A percentile compares a stretch with the other conserved stretches of the same genome.
phyloP scores from a whole-genome alignment of 2,888 invertebrate genomes.

The Nemotelus pantherinus region DNA sequence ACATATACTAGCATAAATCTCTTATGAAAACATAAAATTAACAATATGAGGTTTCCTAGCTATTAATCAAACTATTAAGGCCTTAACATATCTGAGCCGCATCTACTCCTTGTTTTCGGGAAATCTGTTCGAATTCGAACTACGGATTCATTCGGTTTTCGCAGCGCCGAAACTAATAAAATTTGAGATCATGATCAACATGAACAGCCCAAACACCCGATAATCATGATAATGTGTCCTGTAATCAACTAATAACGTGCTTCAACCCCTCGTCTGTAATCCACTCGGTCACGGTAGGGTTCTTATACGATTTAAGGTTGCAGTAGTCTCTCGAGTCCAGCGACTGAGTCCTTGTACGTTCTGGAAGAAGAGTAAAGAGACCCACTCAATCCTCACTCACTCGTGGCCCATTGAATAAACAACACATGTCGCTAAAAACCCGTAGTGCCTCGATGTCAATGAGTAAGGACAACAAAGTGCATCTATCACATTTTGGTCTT shows the following conservation, averaged over 20 bases:
- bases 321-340: slow-evolving; percentile 9
- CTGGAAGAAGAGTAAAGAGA: background rate
- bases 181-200: slow-evolving; percentile 50
- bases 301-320: slow-evolving; percentile 32
- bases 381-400: slow-evolving; percentile 46
- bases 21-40: slow-evolving; percentile 38
- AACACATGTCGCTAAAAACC: slow-evolving; percentile 54
- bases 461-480: slow-evolving; percentile 46
- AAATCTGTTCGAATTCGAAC: slow-evolving; percentile 41
- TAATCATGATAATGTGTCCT: slow-evolving; percentile 67
- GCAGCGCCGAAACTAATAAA: slow-evolving; percentile 44
- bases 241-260: slow-evolving; percentile 67
- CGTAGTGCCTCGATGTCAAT: slow-evolving; percentile 45
- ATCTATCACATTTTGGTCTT: slow-evolving; percentile 21
- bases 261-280: slow-evolving; percentile 46
- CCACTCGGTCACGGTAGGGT: slow-evolving; percentile 35
- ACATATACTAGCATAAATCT: background rate
- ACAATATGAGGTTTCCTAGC: slow-evolving; percentile 51
- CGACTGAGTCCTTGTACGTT: background rate
- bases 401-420: slow-evolving; percentile 53
- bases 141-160: background rate
- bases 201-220: slow-evolving; percentile 57
- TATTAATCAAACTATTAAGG: slow-evolving; percentile 66
- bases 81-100: background rate
- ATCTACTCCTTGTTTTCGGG: slow-evolving; percentile 45